These are phyloP conservation scores for Xestia c-nigrum DNA, from an alignment of 2,888 invertebrate species.

Conservation along the genomic window DNA sequence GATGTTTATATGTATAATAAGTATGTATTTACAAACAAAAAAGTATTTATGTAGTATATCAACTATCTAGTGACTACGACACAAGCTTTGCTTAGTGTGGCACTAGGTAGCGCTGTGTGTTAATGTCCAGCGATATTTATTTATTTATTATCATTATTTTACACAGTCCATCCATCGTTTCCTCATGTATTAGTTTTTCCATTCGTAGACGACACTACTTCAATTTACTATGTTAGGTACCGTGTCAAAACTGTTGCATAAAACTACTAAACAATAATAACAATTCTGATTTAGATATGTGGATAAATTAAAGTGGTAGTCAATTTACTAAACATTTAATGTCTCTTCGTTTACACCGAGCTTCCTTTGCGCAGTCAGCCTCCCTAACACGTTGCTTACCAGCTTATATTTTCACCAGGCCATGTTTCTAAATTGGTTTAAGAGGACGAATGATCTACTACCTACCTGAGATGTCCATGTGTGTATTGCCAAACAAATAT, in stretches of 20 bases:
- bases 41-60: no score
- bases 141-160: no score
- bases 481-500: neutral
- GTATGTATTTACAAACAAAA: no score
- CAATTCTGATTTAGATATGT: neutral
- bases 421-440: neutral
- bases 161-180: no score
- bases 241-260: neutral
- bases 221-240: no score
- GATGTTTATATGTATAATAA: no score
- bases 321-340: neutral
- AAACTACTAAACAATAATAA: neutral
- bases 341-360: neutral
- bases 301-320: neutral
- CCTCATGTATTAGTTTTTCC: no score
- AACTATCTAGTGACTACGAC: no score
- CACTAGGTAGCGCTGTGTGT: no score
- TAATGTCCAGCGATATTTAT: no score
- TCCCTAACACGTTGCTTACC: neutral
- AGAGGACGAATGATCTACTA: neutral
- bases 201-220: no score
- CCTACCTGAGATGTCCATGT: neutral
- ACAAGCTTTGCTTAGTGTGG: no score
- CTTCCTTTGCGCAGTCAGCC: neutral
- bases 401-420: neutral